Base-by-base conservation (phyloP, 2,888 invertebrate genomes). In the Myopa tessellatipennis region DNA sequence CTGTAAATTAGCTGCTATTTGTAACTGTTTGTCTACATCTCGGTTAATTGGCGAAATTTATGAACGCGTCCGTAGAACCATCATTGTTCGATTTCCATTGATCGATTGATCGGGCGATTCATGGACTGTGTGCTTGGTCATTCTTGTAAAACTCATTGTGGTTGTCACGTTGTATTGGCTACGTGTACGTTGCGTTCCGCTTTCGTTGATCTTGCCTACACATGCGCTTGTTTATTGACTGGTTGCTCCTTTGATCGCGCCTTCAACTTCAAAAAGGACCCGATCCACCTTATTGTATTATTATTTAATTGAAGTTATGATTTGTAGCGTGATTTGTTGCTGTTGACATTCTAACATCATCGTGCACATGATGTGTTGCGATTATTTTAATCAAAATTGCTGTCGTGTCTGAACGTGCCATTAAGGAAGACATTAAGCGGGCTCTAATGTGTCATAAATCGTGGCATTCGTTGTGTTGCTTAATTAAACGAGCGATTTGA, bases 361-460 rank as follows among this genome's bases (percentile, higher is more conserved):
- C 14, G 8, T 63, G 4, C 52, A 18, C 52, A 10, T 58, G 40
- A 36, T 10, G 63, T 55, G 34, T 67, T 63, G 68, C 52, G 85
- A 86, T 85, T 86, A 86, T 85, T 85, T 86, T 85, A 82, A 85
- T 85, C 85, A 86, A 86, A 85, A 86, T 85, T 83, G 83, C 78
- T 83, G 76, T 82, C 84, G 83, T 80, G 83, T 83, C 82, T 82
- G 76, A 82, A 77, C 83, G 83, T 82, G 50, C 65, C 84, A 76
- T 80, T 81, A 82, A 85, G 83, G 82, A 86, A 86, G 85, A 83
- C 84, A 83, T 83, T 83, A 83, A 80, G 50, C 67, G 16, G 45
- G 26, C 60, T 72, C 26, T 52, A 77, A 77, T 83, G 82, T 82
- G 82, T 79, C 84, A 84, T 82, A 82, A 84, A 84, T 82, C 80